Conservation (phyloP, 1,140 invertebrate genomes). For the Drosophila pallidifrons region DNA sequence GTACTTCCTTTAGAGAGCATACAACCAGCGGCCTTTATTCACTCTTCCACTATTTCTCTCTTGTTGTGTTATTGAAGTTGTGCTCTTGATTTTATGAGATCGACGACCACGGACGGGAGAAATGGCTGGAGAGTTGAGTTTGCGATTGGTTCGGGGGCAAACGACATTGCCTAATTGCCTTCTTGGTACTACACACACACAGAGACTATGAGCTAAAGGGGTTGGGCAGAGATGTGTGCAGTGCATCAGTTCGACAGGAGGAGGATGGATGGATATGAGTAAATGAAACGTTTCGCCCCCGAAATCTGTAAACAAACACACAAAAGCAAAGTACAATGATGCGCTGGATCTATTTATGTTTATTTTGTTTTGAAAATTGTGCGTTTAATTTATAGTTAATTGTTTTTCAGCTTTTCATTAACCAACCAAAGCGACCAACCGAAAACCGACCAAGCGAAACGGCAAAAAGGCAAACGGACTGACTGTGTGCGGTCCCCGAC, state of each 20-base stretch:
- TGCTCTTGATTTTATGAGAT: slow-evolving; percentile 69
- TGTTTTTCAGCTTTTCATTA: slow-evolving; percentile 80
- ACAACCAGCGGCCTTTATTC: neutral
- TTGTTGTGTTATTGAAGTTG: slow-evolving; percentile 69
- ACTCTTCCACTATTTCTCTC: neutral
- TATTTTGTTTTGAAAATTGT: slow-evolving; percentile 83
- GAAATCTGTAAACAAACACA: slow-evolving; percentile 63
- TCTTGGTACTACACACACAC: neutral
- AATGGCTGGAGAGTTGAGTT: slow-evolving; percentile 3
- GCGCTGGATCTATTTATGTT: slow-evolving; percentile 72
- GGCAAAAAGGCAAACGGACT: slow-evolving; percentile 12
- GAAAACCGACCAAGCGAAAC: slow-evolving; percentile 41
- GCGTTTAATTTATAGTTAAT: slow-evolving; percentile 83
- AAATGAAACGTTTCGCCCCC: slow-evolving; percentile 58
- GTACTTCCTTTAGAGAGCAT: slow-evolving; percentile 28
- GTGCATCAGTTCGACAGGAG: slow-evolving; percentile 14
- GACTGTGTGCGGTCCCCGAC: slow-evolving; percentile 74
- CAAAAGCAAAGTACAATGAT: slow-evolving; percentile 59
- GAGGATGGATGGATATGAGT: slow-evolving; percentile 31
- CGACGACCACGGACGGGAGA: slow-evolving; percentile 15
- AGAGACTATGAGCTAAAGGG: neutral
- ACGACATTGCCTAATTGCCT: slow-evolving; percentile 74
- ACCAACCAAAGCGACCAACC: slow-evolving; percentile 51
- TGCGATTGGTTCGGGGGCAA: slow-evolving; percentile 44
- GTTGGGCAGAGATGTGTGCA: slow-evolving; percentile 5